Percentiles rank a stretch among this genome's conserved stretches.
Conservation (phyloP, 2,113 vertebrate species). For the Otis tarda region DNA sequence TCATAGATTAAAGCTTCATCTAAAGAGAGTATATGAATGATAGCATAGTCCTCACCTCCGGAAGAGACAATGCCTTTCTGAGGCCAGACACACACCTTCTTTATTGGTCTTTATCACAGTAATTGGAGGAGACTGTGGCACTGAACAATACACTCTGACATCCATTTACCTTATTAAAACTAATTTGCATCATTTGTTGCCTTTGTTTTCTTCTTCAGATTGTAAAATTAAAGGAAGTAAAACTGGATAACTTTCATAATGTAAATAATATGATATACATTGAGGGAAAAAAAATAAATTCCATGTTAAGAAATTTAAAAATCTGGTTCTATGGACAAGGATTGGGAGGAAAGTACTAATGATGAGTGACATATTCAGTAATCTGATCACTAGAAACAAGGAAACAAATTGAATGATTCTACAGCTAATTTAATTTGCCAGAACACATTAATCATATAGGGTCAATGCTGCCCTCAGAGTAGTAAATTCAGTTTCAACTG, state of each 20-base stretch:
- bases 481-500: not conserved
- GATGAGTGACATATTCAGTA: not conserved
- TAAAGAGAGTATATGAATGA: not conserved
- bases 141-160: not conserved
- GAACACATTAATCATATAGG: not conserved
- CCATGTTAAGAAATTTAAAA: not conserved
- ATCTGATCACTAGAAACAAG: not conserved
- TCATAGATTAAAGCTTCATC: not conserved
- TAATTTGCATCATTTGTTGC: not conserved
- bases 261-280: not conserved
- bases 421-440: constrained; percentile 17
- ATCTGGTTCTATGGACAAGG: not conserved
- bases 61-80: not conserved
- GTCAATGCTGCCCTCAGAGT: not conserved
- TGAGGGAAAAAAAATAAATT: not conserved
- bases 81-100: not conserved
- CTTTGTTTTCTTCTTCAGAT: not conserved
- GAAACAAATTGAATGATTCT: constrained; percentile 20
- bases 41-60: not conserved
- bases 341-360: not conserved
- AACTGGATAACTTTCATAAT: not conserved
- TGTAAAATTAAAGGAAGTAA: not conserved
- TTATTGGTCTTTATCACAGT: not conserved
- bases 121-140: not conserved
- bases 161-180: not conserved